Percentiles rank a stretch among this genome's conserved stretches.
Evolutionary conservation across 2,888 invertebrate genomes (phyloP).

Genomic region (Syrista parreyssii): DNA sequence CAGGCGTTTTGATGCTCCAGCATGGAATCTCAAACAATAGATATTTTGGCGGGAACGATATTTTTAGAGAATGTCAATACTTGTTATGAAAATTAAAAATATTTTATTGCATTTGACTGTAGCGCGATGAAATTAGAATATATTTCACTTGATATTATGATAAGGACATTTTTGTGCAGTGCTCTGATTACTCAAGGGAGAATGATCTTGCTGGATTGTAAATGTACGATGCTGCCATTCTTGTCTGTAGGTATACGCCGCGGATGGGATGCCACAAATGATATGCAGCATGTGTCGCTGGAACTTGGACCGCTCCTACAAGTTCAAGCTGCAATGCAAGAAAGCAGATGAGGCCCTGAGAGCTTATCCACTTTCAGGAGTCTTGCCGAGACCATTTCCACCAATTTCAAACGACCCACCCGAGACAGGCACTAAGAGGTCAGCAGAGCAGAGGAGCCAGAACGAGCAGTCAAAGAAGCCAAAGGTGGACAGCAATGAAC

Average conservation of each 20-base stretch:
- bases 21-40: neutral
- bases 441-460: constrained; percentile 45
- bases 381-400: constrained; percentile 69
- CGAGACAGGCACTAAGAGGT: constrained; percentile 50
- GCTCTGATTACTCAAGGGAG: too few relatives aligned
- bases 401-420: constrained; percentile 62
- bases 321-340: constrained; percentile 81
- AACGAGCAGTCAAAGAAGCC: constrained; percentile 49
- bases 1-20: neutral
- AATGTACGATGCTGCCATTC: neutral
- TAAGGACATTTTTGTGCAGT: too few relatives aligned
- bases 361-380: constrained; percentile 75
- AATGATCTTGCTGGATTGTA: neutral
- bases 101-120: too few relatives aligned
- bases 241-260: constrained; percentile 57
- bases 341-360: constrained; percentile 79
- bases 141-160: too few relatives aligned
- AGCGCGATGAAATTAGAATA: too few relatives aligned
- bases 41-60: neutral
- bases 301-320: constrained; percentile 77
- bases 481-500: constrained; percentile 54
- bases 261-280: constrained; percentile 79
- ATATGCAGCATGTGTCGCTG: constrained; percentile 78
- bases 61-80: neutral
- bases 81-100: neutral